phyloP scores from a whole-genome alignment of 2,797 vertebrate genomes.

The Bufotes viridis region DNA sequence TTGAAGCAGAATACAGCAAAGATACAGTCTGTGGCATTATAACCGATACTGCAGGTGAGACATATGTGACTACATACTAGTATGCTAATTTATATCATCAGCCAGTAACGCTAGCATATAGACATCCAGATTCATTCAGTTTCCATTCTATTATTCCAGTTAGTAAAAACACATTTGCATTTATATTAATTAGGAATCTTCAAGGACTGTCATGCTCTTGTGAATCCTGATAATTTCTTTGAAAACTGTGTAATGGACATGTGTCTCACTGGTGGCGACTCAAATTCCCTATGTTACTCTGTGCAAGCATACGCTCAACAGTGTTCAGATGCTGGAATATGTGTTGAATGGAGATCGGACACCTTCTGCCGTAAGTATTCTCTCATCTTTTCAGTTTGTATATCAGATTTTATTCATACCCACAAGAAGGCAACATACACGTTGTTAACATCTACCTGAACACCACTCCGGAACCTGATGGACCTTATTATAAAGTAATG shows the following conservation, averaged over 20 bases:
- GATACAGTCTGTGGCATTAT: slow-evolving; percentile 82
- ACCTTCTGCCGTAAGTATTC: slow-evolving; percentile 84
- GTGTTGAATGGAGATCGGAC: slow-evolving; percentile 82
- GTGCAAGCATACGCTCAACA: slow-evolving; percentile 86
- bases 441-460: too few relatives aligned
- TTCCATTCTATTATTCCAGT: neutral
- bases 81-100: neutral
- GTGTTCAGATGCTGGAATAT: slow-evolving; percentile 77
- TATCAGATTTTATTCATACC: neutral
- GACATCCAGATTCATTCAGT: neutral
- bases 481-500: too few relatives aligned
- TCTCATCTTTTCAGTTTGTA: neutral
- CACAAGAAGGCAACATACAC: neutral
- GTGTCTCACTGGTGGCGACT: slow-evolving; percentile 81
- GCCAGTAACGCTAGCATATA: neutral
- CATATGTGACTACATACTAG: neutral
- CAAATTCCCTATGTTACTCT: slow-evolving; percentile 83
- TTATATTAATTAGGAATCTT: slow-evolving; percentile 79
- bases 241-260: slow-evolving; percentile 85
- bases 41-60: slow-evolving; percentile 75
- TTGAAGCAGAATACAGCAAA: slow-evolving; percentile 78
- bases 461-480: too few relatives aligned
- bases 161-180: neutral
- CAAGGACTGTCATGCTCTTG: slow-evolving; percentile 78
- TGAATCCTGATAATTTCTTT: slow-evolving; percentile 78